Percentiles rank a stretch among this genome's conserved stretches.
Evolutionary conservation across 2,113 vertebrate genomes (phyloP).

Genomic region (Oncorhynchus tshawytscha): DNA sequence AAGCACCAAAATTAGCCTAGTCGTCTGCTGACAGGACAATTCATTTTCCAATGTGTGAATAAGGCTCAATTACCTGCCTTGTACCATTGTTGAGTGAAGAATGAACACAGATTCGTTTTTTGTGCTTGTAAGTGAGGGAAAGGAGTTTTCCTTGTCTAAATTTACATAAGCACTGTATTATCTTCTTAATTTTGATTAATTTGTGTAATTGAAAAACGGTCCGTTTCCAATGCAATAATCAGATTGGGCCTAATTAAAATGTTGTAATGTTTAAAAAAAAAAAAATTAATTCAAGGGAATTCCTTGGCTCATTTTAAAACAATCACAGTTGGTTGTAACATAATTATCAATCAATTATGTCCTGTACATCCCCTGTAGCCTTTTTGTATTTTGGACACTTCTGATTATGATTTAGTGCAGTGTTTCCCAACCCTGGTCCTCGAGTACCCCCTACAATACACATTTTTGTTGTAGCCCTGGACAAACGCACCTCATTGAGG

Average conservation of each 20-base stretch:
- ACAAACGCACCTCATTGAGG: too few species aligned
- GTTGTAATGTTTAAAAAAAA: slow-evolving; percentile 18
- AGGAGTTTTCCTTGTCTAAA: slow-evolving; percentile 71
- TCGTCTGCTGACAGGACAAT: slow-evolving; percentile 45
- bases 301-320: slow-evolving; percentile 1
- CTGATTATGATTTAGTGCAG: neutral
- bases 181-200: slow-evolving; percentile 80
- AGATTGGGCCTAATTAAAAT: slow-evolving; percentile 44
- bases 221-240: slow-evolving; percentile 1
- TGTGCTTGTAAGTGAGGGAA: slow-evolving; percentile 66
- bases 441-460: too few species aligned
- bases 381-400: neutral
- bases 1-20: slow-evolving; percentile 79
- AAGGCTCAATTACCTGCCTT: slow-evolving; percentile 83
- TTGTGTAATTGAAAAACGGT: neutral
- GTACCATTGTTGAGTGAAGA: slow-evolving; percentile 76
- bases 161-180: slow-evolving; percentile 70
- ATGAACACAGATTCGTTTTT: slow-evolving; percentile 84
- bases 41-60: slow-evolving; percentile 73
- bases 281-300: neutral
- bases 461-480: too few species aligned
- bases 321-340: too few species aligned
- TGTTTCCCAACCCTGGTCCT: neutral
- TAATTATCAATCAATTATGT: neutral
- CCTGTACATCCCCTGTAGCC: neutral